A percentile compares a stretch with the other conserved stretches of the same genome.
phyloP scores from a whole-genome alignment of 2,888 invertebrate species.

The Dimorphilus gyrociliatus region DNA sequence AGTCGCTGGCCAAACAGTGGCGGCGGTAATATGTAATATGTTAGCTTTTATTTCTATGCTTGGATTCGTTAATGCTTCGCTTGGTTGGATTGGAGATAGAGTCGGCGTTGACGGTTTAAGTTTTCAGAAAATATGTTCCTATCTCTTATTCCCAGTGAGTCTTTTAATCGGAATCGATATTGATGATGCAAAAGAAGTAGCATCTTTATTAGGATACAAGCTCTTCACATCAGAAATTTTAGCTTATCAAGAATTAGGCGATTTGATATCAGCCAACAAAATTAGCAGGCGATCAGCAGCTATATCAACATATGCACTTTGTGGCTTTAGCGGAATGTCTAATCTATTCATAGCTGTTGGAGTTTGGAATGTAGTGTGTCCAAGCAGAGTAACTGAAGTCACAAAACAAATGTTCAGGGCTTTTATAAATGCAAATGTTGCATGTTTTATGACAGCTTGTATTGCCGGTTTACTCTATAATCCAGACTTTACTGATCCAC shows the following conservation, averaged over 20 bases:
- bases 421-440: constrained; percentile 12
- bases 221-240: constrained; percentile 12
- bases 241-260: constrained; percentile 12
- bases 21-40: constrained; percentile 11
- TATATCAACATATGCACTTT: constrained; percentile 14
- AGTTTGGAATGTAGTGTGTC: constrained; percentile 13
- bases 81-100: constrained; percentile 10
- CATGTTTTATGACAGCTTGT: constrained; percentile 15
- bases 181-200: constrained; percentile 9
- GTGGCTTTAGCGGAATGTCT: constrained; percentile 13
- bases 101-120: constrained; percentile 10
- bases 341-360: constrained; percentile 13
- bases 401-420: constrained; percentile 9
- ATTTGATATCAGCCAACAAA: no score
- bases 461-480: no score
- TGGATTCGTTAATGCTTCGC: constrained; percentile 12
- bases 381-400: constrained; percentile 9
- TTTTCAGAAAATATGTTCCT: constrained; percentile 12
- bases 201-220: constrained; percentile 12
- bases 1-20: constrained; percentile 11
- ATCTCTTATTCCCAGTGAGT: constrained; percentile 12
- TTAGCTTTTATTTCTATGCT: constrained; percentile 12
- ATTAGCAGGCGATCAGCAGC: constrained; percentile 8
- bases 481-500: neutral
- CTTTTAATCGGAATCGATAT: constrained; percentile 11